Evolutionary conservation across 2,888 invertebrate genomes (phyloP).

Genomic region (Corbicula japonica): DNA sequence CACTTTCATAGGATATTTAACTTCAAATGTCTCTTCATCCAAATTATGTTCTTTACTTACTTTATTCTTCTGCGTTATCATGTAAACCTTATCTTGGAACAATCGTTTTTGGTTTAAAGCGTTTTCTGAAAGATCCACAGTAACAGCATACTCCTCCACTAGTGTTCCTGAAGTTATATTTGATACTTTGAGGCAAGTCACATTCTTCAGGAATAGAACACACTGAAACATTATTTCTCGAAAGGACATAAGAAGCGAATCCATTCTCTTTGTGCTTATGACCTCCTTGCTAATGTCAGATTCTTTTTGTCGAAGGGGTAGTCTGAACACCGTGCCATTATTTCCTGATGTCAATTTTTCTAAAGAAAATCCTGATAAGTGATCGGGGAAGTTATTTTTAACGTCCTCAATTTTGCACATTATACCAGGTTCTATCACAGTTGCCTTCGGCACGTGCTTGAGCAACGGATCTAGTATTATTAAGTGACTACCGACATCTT

Average conservation of each 20-base stretch:
- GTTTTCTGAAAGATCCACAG: constrained; percentile 26
- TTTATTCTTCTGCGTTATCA: neutral
- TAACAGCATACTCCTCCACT: constrained; percentile 49
- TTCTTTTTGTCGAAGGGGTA: constrained; percentile 76
- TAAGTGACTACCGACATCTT: constrained; percentile 70
- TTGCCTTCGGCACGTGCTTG: constrained; percentile 72
- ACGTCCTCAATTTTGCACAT: constrained; percentile 52
- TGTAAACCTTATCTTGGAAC: constrained; percentile 37
- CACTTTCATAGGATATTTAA: constrained; percentile 36
- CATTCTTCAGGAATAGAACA: constrained; percentile 79
- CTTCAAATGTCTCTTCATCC: constrained; percentile 7
- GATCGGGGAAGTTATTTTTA: constrained; percentile 50
- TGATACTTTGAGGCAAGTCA: constrained; percentile 71
- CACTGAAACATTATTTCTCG: constrained; percentile 73
- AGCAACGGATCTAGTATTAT: constrained; percentile 84
- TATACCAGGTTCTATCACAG: constrained; percentile 53
- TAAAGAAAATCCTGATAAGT: constrained; percentile 55
- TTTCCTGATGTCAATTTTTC: neutral
- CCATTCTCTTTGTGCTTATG: constrained; percentile 53
- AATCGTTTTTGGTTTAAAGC: constrained; percentile 12
- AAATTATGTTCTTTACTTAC: neutral
- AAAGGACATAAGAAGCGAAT: constrained; percentile 72
- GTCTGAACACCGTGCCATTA: constrained; percentile 44
- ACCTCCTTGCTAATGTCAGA: constrained; percentile 74
- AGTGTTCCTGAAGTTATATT: constrained; percentile 44